phyloP scores from a whole-genome alignment of 35 echinoderm and acorn worm species.

The Ophioderma brevispina region DNA sequence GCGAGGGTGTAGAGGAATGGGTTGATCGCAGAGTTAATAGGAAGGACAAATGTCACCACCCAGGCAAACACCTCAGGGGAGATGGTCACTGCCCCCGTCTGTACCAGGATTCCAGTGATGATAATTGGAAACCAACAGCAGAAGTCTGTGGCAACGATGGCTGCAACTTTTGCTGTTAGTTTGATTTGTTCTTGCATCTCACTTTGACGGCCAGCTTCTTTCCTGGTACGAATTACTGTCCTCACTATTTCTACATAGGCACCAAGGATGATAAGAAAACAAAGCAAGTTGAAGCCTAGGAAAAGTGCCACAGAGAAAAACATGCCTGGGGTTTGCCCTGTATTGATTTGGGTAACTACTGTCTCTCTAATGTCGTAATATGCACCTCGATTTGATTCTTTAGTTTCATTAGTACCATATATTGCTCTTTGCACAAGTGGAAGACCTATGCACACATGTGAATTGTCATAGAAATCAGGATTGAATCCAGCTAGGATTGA shows the following conservation, averaged over 20 bases:
- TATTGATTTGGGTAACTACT: no score
- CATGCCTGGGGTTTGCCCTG: background rate
- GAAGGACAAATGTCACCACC: background rate
- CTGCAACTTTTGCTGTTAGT: background rate
- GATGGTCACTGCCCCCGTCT: background rate
- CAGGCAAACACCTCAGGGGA: background rate
- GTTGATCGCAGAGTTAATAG: background rate
- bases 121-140: background rate
- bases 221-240: background rate
- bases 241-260: background rate
- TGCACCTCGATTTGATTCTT: no score
- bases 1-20: background rate
- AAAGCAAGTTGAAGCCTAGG: background rate
- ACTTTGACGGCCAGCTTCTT: background rate
- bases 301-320: background rate
- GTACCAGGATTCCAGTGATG: background rate
- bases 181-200: background rate
- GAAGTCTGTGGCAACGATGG: background rate
- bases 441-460: no score
- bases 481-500: no score
- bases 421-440: no score
- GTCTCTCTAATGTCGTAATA: no score
- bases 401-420: no score
- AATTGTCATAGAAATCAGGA: no score
- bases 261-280: background rate